Conservation (phyloP, 2,888 invertebrate genomes). For the Tipula confusa region DNA sequence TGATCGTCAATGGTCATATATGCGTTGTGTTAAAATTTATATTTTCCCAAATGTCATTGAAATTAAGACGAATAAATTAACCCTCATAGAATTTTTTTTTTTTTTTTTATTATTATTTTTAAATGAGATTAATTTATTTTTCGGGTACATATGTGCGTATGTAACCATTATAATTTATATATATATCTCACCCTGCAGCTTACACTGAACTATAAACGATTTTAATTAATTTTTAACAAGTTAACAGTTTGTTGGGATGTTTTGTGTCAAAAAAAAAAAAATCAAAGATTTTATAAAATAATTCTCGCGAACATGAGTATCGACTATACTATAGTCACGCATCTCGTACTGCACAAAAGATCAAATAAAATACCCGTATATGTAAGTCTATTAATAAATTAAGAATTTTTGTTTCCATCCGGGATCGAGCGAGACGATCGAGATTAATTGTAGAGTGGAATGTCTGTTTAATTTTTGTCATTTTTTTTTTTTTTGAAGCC, state of each 20-base stretch:
- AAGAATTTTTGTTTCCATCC: not conserved
- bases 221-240: conserved; percentile 25
- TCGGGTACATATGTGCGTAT: not conserved
- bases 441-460: not conserved
- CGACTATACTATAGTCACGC: no score
- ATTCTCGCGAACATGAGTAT: not conserved
- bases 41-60: not conserved
- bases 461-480: conserved; percentile 25
- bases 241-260: conserved; percentile 12
- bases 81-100: not conserved
- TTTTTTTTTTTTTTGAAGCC: not conserved
- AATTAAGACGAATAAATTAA: not conserved
- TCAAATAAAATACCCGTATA: not conserved
- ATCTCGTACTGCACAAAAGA: not conserved
- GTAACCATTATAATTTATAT: no score
- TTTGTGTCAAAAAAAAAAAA: not conserved
- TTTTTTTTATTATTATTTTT: no score
- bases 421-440: not conserved
- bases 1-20: not conserved
- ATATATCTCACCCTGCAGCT: not conserved
- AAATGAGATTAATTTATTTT: not conserved
- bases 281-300: not conserved
- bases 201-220: not conserved
- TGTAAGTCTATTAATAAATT: conserved; percentile 14
- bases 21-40: no score